phyloP scores from a whole-genome alignment of 2,888 invertebrate genomes.

The Chironomus riparius region DNA sequence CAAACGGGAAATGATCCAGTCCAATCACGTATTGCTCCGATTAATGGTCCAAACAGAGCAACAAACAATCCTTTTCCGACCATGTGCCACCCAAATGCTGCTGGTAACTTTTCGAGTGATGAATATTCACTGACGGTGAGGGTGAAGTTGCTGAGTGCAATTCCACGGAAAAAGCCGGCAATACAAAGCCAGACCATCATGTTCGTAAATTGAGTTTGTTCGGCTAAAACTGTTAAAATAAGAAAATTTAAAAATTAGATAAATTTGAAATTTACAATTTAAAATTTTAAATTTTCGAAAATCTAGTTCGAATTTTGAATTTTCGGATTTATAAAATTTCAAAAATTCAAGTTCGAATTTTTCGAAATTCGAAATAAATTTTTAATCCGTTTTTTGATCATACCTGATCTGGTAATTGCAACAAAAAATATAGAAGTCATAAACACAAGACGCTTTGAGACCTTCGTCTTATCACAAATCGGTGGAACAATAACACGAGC shows the following conservation, averaged over 20 bases:
- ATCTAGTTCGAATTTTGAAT: no score
- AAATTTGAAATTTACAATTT: no score
- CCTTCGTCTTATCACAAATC: conserved; percentile 57
- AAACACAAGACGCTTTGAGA: conserved; percentile 63
- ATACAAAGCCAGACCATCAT: conserved; percentile 63
- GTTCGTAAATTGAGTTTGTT: conserved; percentile 59
- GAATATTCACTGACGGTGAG: conserved; percentile 70
- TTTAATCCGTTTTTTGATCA: conserved; percentile 38
- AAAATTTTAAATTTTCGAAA: neutral
- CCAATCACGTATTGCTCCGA: conserved; percentile 60
- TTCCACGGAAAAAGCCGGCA: conserved; percentile 69
- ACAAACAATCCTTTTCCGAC: conserved; percentile 66
- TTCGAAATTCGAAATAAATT: neutral
- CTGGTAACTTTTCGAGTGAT: conserved; percentile 61
- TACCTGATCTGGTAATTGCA: conserved; percentile 63
- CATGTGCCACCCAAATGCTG: conserved; percentile 68
- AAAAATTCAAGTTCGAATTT: no score
- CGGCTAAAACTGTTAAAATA: conserved; percentile 53
- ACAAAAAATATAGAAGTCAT: conserved; percentile 62
- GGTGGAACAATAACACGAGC: conserved; percentile 65
- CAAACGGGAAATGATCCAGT: conserved; percentile 59
- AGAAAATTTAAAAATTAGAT: no score
- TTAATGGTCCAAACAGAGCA: conserved; percentile 57
- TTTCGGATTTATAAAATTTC: neutral
- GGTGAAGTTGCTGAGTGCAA: conserved; percentile 67